phyloP scores from a whole-genome alignment of 1,140 invertebrate species.

The Lordiphosa collinella region DNA sequence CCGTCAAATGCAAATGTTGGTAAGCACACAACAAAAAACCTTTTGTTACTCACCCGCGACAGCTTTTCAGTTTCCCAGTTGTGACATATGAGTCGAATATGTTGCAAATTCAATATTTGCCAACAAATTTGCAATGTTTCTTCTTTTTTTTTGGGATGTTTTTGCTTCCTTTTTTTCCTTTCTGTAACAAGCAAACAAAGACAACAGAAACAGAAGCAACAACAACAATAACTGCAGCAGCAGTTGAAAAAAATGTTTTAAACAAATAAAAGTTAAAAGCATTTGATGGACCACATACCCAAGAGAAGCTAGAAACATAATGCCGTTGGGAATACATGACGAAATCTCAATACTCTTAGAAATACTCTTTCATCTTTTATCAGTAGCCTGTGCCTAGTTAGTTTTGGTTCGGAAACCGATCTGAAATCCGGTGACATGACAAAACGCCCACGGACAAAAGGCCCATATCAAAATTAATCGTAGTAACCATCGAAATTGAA shows the following conservation, averaged over 20 bases:
- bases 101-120: conserved; percentile 80
- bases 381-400: too few species aligned
- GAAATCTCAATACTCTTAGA: conserved; percentile 16
- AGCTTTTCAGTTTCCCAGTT: conserved; percentile 30
- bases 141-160: conserved; percentile 20
- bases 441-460: too few species aligned
- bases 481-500: too few species aligned
- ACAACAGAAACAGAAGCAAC: conserved; percentile 23
- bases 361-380: neutral
- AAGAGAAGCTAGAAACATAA: conserved; percentile 17
- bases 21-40: conserved; percentile 59
- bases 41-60: conserved; percentile 65
- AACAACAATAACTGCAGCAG: conserved; percentile 9
- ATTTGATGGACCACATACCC: conserved; percentile 52
- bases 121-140: conserved; percentile 74
- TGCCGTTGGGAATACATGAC: neutral
- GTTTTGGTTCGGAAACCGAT: too few species aligned
- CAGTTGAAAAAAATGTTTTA: conserved; percentile 33
- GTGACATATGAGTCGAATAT: conserved; percentile 74
- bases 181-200: conserved; percentile 57
- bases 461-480: too few species aligned
- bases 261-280: conserved; percentile 71
- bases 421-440: too few species aligned
- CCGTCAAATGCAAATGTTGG: conserved; percentile 49
- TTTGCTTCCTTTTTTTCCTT: conserved; percentile 25